A percentile compares a stretch with the other conserved stretches of the same genome.
phyloP scores from a whole-genome alignment of 30 jellyfish, hydroid and myxozoan genomes.

The Pelagia noctiluca region DNA sequence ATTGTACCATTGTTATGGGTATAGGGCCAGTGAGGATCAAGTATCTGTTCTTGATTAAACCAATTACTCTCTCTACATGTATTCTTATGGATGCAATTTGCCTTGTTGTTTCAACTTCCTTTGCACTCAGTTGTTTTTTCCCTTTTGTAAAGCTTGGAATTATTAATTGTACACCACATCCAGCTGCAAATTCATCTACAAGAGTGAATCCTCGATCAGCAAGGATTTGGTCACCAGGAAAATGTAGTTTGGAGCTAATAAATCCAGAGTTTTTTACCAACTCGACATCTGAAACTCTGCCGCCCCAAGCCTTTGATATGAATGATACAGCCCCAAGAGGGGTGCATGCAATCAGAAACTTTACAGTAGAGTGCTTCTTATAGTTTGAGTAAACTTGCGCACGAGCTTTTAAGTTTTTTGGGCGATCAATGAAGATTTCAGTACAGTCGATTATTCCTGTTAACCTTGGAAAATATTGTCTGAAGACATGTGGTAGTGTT shows the following conservation, averaged over 20 bases:
- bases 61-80: conserved; percentile 4
- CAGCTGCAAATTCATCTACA: conserved; percentile 28
- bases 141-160: too few relatives aligned
- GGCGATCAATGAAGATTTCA: conserved; percentile 31
- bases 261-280: conserved; percentile 21
- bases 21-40: conserved; percentile 8
- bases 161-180: too few relatives aligned
- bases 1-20: conserved; percentile 1
- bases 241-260: conserved; percentile 8
- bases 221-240: conserved; percentile 34
- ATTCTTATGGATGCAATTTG: conserved; percentile 2
- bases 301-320: conserved; percentile 43
- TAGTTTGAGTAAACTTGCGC: conserved; percentile 27
- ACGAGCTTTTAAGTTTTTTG: conserved; percentile 28
- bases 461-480: too few relatives aligned
- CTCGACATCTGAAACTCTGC: conserved; percentile 36
- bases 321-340: conserved; percentile 30
- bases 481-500: conserved; percentile 31
- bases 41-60: conserved; percentile 4
- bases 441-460: too few relatives aligned
- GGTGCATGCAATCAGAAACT: conserved; percentile 34
- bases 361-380: conserved; percentile 43
- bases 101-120: conserved; percentile 4
- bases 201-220: conserved; percentile 15
- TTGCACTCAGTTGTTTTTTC: too few relatives aligned